Percentiles rank a stretch among this genome's conserved stretches.
Evolutionary conservation across 2,797 vertebrate genomes (phyloP).

Genomic region (Knipowitschia caucasica): DNA sequence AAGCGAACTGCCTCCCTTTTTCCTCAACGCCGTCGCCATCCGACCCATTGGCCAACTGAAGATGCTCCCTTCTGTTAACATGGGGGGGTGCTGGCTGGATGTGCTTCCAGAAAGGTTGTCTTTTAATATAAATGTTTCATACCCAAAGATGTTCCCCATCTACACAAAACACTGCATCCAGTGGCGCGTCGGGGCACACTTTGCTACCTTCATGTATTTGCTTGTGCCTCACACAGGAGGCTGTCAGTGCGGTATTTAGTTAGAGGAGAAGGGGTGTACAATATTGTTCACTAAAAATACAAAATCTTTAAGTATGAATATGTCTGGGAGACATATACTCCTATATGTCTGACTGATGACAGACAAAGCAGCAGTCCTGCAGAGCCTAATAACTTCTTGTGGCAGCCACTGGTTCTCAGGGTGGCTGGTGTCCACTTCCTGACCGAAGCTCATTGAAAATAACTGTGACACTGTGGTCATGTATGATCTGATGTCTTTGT

Average conservation of each 20-base stretch:
- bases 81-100: slow-evolving; percentile 27
- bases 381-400: slow-evolving; percentile 24
- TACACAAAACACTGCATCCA: slow-evolving; percentile 68
- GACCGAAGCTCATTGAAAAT: slow-evolving; percentile 1
- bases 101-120: slow-evolving; percentile 61
- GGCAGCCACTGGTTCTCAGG: slow-evolving; percentile 24
- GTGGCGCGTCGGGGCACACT: slow-evolving; percentile 59
- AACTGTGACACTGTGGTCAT: slow-evolving; percentile 5
- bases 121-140: slow-evolving; percentile 76
- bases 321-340: slow-evolving; percentile 7
- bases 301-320: not conserved
- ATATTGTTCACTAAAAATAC: not conserved
- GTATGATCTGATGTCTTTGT: slow-evolving; percentile 12
- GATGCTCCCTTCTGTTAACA: slow-evolving; percentile 54
- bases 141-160: slow-evolving; percentile 61
- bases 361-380: slow-evolving; percentile 11
- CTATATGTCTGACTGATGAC: slow-evolving; percentile 9
- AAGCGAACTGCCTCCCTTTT: slow-evolving; percentile 44
- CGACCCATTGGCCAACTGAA: slow-evolving; percentile 65
- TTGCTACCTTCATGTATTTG: slow-evolving; percentile 65
- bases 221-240: slow-evolving; percentile 37
- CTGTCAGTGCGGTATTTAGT: slow-evolving; percentile 43
- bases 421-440: slow-evolving; percentile 13
- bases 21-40: slow-evolving; percentile 53
- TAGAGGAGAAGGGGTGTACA: slow-evolving; percentile 1